Conservation (phyloP, 2,797 vertebrate species). For the Pyrocephalus nanus region DNA sequence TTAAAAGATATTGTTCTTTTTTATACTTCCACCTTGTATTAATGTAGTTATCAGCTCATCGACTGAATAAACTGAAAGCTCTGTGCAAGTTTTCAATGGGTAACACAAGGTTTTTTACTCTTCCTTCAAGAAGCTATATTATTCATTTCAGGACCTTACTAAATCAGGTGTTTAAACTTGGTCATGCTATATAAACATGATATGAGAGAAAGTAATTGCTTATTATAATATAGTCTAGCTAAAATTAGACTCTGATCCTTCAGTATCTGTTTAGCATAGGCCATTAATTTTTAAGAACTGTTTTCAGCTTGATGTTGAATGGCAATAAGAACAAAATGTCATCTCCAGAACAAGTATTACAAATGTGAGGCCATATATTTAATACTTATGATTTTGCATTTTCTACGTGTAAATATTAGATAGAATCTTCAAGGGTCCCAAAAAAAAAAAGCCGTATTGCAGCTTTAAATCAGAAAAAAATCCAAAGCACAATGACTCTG, state of each 20-base stretch:
- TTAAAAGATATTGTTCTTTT: neutral
- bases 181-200: conserved; percentile 63
- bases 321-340: conserved; percentile 18
- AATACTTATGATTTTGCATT: neutral
- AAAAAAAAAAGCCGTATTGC: neutral
- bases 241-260: conserved; percentile 44
- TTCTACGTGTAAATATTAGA: neutral
- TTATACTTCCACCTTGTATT: neutral
- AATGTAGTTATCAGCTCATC: neutral
- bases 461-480: neutral
- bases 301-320: conserved; percentile 23
- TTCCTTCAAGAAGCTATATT: neutral
- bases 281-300: conserved; percentile 41
- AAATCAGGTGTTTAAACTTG: conserved; percentile 62
- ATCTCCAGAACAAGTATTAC: conserved; percentile 4
- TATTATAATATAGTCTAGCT: conserved; percentile 47
- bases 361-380: neutral
- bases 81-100: neutral
- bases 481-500: accelerated
- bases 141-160: conserved; percentile 19
- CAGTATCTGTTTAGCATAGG: conserved; percentile 28
- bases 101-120: neutral
- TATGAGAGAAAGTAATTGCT: conserved; percentile 45
- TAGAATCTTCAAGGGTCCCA: neutral
- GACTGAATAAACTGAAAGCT: neutral